Evolutionary conservation across 2,888 invertebrate genomes (phyloP).

Genomic region (Metellina segmentata): DNA sequence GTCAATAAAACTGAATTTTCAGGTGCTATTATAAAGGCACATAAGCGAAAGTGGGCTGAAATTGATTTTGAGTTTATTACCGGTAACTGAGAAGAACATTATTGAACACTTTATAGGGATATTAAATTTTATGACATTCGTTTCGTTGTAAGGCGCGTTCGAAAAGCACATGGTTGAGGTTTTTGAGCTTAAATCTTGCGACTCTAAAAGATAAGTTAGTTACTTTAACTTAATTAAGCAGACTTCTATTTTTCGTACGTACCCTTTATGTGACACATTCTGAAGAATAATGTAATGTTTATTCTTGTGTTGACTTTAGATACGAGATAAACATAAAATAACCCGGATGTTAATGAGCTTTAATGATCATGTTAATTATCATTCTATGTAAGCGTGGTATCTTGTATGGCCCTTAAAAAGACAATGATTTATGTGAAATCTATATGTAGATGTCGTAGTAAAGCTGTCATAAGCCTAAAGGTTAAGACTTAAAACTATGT

Average conservation of each 20-base stretch:
- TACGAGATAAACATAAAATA: background rate
- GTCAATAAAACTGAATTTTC: constrained; percentile 40
- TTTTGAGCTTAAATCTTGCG: constrained; percentile 23
- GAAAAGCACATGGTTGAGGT: background rate
- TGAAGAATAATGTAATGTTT: background rate
- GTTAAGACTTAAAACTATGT: no score
- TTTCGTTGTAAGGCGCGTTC: background rate
- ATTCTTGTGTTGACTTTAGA: background rate
- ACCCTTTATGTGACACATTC: background rate
- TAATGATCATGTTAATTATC: no score
- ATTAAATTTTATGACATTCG: constrained; percentile 62
- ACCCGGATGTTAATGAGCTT: no score
- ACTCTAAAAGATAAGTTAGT: background rate
- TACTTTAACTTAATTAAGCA: constrained; percentile 28
- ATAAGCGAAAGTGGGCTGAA: constrained; percentile 20
- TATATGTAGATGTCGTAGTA: no score
- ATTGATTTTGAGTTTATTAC: constrained; percentile 61
- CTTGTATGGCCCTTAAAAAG: no score
- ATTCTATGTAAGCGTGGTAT: no score
- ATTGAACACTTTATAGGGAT: constrained; percentile 61
- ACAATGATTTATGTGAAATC: no score
- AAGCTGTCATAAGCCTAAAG: no score
- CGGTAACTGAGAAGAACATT: constrained; percentile 37
- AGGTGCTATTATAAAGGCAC: constrained; percentile 37
- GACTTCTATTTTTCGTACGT: constrained; percentile 29